A percentile compares a stretch with the other conserved stretches of the same genome.
Evolutionary conservation across 1,140 invertebrate species (phyloP).

Genomic region (Agrilus planipennis): DNA sequence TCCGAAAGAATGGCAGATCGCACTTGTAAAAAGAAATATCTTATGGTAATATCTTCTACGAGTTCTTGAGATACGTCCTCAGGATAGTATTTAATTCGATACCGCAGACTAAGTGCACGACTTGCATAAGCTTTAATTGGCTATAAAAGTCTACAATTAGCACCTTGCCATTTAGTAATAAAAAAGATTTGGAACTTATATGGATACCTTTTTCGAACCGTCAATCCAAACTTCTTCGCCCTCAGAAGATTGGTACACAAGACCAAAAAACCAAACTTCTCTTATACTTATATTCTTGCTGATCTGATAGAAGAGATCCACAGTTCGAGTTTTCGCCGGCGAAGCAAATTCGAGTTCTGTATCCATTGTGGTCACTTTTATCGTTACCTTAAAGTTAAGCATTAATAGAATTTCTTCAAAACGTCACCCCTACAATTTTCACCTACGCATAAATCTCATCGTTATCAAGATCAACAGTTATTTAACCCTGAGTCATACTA

Average conservation of each 20-base stretch:
- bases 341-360: conserved; percentile 25
- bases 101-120: conserved; percentile 19
- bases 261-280: conserved; percentile 32
- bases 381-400: not conserved
- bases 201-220: conserved; percentile 28
- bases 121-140: conserved; percentile 7
- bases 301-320: conserved; percentile 27
- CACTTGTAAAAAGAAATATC: conserved; percentile 29
- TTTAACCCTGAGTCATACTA: too few species aligned
- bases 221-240: conserved; percentile 30
- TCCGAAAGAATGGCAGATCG: conserved; percentile 24
- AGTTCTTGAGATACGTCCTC: conserved; percentile 30
- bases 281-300: conserved; percentile 28
- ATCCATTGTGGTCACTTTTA: conserved; percentile 17
- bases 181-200: too few species aligned
- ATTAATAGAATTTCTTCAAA: too few species aligned
- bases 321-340: conserved; percentile 18
- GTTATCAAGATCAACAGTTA: too few species aligned
- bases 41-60: conserved; percentile 27
- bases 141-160: not conserved
- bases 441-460: too few species aligned
- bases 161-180: not conserved
- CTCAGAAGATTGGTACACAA: conserved; percentile 24
- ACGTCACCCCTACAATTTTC: too few species aligned
- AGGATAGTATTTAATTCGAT: conserved; percentile 32